Evolutionary conservation across 2,888 invertebrate genomes (phyloP).

Genomic region (Phrixothrix hirtus): DNA sequence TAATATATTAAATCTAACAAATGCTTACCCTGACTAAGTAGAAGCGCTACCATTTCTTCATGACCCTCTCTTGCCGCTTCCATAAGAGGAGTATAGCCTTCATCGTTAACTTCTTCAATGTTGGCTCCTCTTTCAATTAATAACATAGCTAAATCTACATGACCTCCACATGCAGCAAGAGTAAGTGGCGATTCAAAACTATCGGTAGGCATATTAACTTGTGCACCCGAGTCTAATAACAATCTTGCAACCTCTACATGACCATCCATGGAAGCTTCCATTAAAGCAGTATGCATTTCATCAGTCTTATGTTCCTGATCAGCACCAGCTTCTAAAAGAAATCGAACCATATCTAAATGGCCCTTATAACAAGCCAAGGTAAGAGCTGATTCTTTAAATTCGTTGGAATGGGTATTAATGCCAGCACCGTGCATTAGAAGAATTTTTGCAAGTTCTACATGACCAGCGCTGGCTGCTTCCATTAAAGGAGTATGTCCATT

Average conservation of each 20-base stretch:
- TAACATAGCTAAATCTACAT: conserved; percentile 94
- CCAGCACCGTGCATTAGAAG: conserved; percentile 92
- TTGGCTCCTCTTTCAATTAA: conserved; percentile 96
- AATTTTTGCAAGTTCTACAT: conserved; percentile 90
- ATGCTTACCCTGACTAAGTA: conserved; percentile 77
- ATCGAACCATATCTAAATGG: conserved; percentile 97
- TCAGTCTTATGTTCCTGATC: conserved; percentile 98
- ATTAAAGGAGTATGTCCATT: conserved; percentile 99
- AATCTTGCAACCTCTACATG: conserved; percentile 96
- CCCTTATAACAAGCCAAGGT: conserved; percentile 77
- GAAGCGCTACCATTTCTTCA: conserved; percentile 95
- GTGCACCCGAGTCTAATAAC: conserved; percentile 94
- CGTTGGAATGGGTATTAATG: conserved; percentile 98
- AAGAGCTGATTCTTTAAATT: conserved; percentile 97
- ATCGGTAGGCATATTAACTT: conserved; percentile 99
- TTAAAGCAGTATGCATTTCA: conserved; percentile 99
- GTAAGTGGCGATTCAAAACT: conserved; percentile 99
- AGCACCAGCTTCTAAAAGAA: conserved; percentile 92
- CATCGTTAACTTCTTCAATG: conserved; percentile 98
- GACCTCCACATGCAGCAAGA: conserved; percentile 97
- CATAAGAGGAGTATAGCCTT: conserved; percentile 99
- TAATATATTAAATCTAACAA: too few species aligned
- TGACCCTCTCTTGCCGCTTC: conserved; percentile 98
- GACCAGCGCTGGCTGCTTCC: conserved; percentile 97
- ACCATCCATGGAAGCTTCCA: conserved; percentile 99